These are phyloP conservation scores for Galaxea fascicularis DNA, from an alignment of 92 coral and sea anemone species.

Conservation along the genomic window DNA sequence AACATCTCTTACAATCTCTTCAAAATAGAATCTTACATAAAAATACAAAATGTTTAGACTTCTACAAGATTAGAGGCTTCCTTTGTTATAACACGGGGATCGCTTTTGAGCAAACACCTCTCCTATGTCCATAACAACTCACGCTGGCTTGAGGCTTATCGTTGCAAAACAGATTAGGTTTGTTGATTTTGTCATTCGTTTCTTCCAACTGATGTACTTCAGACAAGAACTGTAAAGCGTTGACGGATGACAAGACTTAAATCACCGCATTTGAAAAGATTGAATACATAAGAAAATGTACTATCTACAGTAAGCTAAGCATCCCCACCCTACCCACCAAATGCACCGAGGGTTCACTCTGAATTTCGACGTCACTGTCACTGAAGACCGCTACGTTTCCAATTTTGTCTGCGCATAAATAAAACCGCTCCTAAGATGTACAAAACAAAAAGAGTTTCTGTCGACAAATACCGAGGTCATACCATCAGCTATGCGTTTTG, in stretches of 20 bases:
- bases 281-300: background rate
- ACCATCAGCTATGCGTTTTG: background rate
- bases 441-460: background rate
- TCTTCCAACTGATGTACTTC: background rate
- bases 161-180: too few relatives aligned
- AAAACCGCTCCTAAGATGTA: background rate
- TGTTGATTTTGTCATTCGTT: background rate
- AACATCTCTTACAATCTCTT: conserved; percentile 32
- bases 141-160: too few relatives aligned
- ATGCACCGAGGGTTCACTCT: background rate
- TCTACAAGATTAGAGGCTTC: background rate
- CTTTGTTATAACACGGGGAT: background rate
- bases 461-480: conserved; percentile 3
- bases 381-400: background rate
- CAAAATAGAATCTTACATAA: conserved; percentile 31
- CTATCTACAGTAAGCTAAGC: background rate
- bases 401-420: conserved; percentile 20
- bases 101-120: background rate
- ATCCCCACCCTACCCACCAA: background rate
- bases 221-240: background rate
- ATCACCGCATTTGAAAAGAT: background rate
- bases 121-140: background rate
- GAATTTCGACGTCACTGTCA: background rate
- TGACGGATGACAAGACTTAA: background rate
- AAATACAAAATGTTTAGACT: conserved; percentile 17